phyloP scores from a whole-genome alignment of 2,797 vertebrate genomes.

The Phrynocephalus guinanensis region DNA sequence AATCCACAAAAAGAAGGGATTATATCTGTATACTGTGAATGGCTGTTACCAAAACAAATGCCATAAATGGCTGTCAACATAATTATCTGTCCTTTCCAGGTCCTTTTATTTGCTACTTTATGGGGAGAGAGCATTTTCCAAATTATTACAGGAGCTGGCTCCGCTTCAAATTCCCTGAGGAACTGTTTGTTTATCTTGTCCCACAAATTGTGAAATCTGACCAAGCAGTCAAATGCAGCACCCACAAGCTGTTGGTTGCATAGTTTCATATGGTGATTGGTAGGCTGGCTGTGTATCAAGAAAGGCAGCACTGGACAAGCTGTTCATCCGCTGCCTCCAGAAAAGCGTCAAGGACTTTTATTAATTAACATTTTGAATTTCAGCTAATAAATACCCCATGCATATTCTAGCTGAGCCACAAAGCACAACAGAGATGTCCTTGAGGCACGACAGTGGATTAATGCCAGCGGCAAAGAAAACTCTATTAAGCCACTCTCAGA shows the following conservation, averaged over 20 bases:
- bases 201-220: constrained; percentile 63
- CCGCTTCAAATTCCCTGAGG: constrained; percentile 48
- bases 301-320: constrained; percentile 35
- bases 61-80: constrained; percentile 10
- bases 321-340: constrained; percentile 55
- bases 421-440: constrained; percentile 42
- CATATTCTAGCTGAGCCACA: constrained; percentile 43
- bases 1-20: neutral
- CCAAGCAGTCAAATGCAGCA: constrained; percentile 58
- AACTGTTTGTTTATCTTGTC: constrained; percentile 63
- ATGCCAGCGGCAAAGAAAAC: constrained; percentile 38
- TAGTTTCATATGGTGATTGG: constrained; percentile 44
- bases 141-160: constrained; percentile 44
- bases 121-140: neutral
- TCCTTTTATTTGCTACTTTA: constrained; percentile 30
- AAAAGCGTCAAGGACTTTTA: constrained; percentile 69
- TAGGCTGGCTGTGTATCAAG: constrained; percentile 35
- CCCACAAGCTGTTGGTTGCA: constrained; percentile 32
- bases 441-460: constrained; percentile 33
- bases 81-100: neutral
- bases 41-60: accelerated
- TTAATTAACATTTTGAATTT: constrained; percentile 67
- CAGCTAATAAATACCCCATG: constrained; percentile 61
- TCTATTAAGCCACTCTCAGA: neutral
- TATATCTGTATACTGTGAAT: neutral